A percentile compares a stretch with the other conserved stretches of the same genome.
phyloP scores from a whole-genome alignment of 1,140 invertebrate species.

The Papilio polyxenes region DNA sequence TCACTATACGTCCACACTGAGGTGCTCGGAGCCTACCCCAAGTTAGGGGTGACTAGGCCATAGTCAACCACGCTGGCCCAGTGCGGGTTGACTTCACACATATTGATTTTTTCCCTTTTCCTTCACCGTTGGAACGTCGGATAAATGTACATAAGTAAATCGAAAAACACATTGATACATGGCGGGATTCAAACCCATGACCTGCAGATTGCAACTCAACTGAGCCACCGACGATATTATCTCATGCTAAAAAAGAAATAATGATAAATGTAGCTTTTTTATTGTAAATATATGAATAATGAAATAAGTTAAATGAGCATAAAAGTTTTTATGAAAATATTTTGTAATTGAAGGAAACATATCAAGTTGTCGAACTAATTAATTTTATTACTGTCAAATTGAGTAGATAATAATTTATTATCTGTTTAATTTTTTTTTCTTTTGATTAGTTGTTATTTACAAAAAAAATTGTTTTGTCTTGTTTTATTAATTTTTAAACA shows the following conservation, averaged over 20 bases:
- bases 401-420: neutral
- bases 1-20: too few relatives aligned
- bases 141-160: too few relatives aligned
- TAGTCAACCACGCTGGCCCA: too few relatives aligned
- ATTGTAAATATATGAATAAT: constrained; percentile 20
- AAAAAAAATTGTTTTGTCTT: neutral
- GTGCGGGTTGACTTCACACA: too few relatives aligned
- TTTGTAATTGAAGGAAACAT: constrained; percentile 24
- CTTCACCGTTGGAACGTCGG: too few relatives aligned
- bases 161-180: too few relatives aligned
- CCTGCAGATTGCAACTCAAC: too few relatives aligned
- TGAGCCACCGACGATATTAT: neutral
- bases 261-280: constrained; percentile 22
- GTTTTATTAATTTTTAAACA: constrained; percentile 1
- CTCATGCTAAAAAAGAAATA: neutral
- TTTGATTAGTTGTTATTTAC: neutral
- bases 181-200: too few relatives aligned
- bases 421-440: neutral
- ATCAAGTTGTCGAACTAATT: constrained; percentile 3
- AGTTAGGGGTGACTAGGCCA: too few relatives aligned
- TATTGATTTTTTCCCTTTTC: too few relatives aligned
- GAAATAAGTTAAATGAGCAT: constrained; percentile 1
- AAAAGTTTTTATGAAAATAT: constrained; percentile 12
- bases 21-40: too few relatives aligned
- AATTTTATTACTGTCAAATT: neutral